These are phyloP conservation scores for Strigamia transsilvanica DNA, from an alignment of 2,888 invertebrate genomes.

Conservation along the genomic window DNA sequence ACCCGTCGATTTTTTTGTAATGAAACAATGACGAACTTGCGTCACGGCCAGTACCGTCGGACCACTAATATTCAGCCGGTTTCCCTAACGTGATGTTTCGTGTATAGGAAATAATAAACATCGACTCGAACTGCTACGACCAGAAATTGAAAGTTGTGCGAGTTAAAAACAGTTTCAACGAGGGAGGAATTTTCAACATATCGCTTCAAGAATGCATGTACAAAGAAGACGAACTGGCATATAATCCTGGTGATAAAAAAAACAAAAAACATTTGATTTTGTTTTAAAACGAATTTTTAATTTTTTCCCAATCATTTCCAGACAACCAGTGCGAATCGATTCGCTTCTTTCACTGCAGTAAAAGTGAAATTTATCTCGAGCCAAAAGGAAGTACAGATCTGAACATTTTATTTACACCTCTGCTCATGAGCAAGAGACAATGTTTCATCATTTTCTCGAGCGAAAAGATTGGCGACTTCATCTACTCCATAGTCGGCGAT, in stretches of 20 bases:
- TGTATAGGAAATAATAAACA: conserved; percentile 25
- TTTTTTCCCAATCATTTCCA: neutral
- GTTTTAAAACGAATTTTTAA: too few species aligned
- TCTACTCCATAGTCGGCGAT: conserved; percentile 14
- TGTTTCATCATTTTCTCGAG: conserved; percentile 48
- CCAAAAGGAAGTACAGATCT: neutral
- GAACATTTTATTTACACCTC: neutral
- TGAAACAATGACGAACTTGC: too few species aligned
- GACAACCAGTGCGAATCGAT: neutral
- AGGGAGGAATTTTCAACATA: conserved; percentile 20
- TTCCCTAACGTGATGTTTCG: neutral
- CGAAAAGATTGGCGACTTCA: conserved; percentile 22
- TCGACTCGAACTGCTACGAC: conserved; percentile 17
- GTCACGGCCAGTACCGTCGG: too few species aligned
- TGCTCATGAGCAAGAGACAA: neutral
- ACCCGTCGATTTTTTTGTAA: too few species aligned
- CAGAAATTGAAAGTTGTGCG: neutral
- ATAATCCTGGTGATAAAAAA: neutral
- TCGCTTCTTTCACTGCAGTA: conserved; percentile 14
- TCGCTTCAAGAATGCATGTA: conserved; percentile 4
- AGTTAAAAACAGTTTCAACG: conserved; percentile 21
- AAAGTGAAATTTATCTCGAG: conserved; percentile 5
- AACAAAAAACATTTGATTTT: too few species aligned
- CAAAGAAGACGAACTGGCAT: neutral
- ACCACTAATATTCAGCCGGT: too few species aligned